Percentiles rank a stretch among this genome's conserved stretches.
Evolutionary conservation across 1,140 invertebrate genomes (phyloP).

Genomic region (Patella vulgata): DNA sequence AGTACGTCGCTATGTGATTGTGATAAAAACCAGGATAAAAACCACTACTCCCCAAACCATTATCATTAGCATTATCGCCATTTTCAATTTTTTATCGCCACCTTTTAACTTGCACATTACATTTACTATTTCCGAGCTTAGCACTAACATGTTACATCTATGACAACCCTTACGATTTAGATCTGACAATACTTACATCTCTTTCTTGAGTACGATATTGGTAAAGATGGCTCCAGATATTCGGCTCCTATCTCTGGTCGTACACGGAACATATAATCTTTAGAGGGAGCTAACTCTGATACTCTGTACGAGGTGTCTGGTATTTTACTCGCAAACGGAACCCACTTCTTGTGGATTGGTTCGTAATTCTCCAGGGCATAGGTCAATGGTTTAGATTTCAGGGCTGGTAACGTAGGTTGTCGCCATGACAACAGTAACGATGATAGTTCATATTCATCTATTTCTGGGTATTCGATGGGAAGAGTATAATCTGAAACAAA

Average conservation of each 20-base stretch:
- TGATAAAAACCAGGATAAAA: no score
- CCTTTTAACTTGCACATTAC: no score
- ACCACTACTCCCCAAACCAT: no score
- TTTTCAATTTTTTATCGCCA: no score
- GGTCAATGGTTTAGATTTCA: conserved; percentile 34
- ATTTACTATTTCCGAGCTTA: no score
- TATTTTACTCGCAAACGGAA: conserved; percentile 40
- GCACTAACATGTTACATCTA: no score
- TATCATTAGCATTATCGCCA: no score
- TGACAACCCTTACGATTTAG: no score
- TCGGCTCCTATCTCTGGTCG: conserved; percentile 96
- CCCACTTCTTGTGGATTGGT: conserved; percentile 45
- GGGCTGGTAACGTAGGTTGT: conserved; percentile 19
- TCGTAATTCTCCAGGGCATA: conserved; percentile 53
- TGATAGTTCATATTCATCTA: conserved; percentile 48
- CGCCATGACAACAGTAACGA: conserved; percentile 49
- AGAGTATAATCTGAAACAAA: conserved; percentile 29
- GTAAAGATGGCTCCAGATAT: conserved; percentile 80
- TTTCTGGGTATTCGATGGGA: conserved; percentile 51
- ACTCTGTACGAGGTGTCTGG: conserved; percentile 48
- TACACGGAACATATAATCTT: conserved; percentile 94
- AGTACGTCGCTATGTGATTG: no score
- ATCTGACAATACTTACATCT: conserved; percentile 45
- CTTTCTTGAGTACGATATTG: conserved; percentile 43
- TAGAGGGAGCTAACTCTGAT: conserved; percentile 44